These are phyloP conservation scores for Halictus quadricinctus DNA, from an alignment of 2,888 invertebrate species.

Conservation along the genomic window DNA sequence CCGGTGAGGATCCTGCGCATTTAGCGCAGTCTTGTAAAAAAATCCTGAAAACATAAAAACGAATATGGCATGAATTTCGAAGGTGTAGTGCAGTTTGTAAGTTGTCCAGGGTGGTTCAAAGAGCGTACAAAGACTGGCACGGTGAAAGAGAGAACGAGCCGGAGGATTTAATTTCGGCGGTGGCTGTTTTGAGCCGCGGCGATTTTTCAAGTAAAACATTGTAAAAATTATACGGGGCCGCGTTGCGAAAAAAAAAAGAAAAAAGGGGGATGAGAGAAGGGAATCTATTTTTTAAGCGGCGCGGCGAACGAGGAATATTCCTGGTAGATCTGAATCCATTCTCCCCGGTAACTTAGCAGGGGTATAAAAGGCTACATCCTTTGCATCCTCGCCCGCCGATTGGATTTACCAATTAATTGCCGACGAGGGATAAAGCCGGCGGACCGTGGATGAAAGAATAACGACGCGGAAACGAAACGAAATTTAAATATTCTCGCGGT, in stretches of 20 bases:
- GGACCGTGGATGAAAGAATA: slow-evolving; percentile 75
- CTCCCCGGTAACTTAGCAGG: slow-evolving; percentile 25
- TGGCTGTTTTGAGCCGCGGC: background rate
- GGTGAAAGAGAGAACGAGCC: background rate
- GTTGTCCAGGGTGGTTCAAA: background rate
- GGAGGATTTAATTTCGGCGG: slow-evolving; percentile 1
- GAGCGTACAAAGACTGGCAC: background rate
- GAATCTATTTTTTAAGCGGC: background rate
- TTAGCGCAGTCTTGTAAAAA: background rate
- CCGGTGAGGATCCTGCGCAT: too few relatives aligned
- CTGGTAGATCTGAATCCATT: slow-evolving; percentile 18
- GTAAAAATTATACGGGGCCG: background rate
- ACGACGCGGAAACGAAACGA: slow-evolving; percentile 77
- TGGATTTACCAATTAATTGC: slow-evolving; percentile 78
- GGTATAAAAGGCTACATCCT: slow-evolving; percentile 53
- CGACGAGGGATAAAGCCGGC: slow-evolving; percentile 57
- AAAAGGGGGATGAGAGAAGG: background rate
- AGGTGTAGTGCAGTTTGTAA: background rate
- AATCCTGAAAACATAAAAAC: background rate
- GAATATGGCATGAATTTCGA: background rate
- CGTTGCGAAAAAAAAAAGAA: background rate
- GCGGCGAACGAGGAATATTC: background rate
- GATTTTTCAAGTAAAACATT: slow-evolving; percentile 2
- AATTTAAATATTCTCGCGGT: slow-evolving; percentile 77
- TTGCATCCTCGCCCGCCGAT: slow-evolving; percentile 69